Evolutionary conservation across 2,888 invertebrate genomes (phyloP).

Genomic region (Phytoseiulus persimilis): DNA sequence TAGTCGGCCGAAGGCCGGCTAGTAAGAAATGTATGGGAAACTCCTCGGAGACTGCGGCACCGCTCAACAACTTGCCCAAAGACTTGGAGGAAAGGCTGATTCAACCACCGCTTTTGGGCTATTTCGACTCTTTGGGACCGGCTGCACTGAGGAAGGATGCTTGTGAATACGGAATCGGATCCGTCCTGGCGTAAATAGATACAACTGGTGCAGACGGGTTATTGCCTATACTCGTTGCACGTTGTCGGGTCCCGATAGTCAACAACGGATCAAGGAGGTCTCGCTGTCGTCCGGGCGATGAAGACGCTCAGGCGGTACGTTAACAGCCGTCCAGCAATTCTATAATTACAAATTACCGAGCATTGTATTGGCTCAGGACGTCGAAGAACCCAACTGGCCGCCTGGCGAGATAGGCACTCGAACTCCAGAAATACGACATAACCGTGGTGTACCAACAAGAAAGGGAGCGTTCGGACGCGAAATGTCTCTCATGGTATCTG

Average conservation of each 20-base stretch:
- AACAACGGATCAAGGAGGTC: constrained; percentile 51
- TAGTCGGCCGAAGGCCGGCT: no score
- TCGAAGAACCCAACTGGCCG: constrained; percentile 51
- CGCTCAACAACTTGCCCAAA: constrained; percentile 39
- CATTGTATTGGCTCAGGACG: constrained; percentile 52
- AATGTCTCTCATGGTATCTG: constrained; percentile 48
- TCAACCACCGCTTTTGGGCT: constrained; percentile 39
- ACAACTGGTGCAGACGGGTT: constrained; percentile 40
- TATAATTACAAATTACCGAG: constrained; percentile 52
- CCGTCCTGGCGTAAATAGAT: constrained; percentile 45
- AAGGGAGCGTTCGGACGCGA: constrained; percentile 49
- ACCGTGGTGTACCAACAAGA: constrained; percentile 50
- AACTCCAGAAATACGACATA: constrained; percentile 50
- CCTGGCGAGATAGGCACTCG: constrained; percentile 52
- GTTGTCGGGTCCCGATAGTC: constrained; percentile 50
- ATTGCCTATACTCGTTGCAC: constrained; percentile 45
- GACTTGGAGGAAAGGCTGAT: constrained; percentile 26
- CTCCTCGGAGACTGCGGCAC: constrained; percentile 39
- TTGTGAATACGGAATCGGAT: constrained; percentile 45
- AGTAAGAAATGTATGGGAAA: constrained; percentile 40
- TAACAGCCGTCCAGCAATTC: constrained; percentile 47
- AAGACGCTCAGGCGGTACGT: constrained; percentile 51
- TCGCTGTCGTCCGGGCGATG: constrained; percentile 49
- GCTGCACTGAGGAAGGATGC: constrained; percentile 47
- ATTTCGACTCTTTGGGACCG: constrained; percentile 44